phyloP scores from a whole-genome alignment of 2,797 vertebrate species.

The Ptychobarbus kaznakovi region DNA sequence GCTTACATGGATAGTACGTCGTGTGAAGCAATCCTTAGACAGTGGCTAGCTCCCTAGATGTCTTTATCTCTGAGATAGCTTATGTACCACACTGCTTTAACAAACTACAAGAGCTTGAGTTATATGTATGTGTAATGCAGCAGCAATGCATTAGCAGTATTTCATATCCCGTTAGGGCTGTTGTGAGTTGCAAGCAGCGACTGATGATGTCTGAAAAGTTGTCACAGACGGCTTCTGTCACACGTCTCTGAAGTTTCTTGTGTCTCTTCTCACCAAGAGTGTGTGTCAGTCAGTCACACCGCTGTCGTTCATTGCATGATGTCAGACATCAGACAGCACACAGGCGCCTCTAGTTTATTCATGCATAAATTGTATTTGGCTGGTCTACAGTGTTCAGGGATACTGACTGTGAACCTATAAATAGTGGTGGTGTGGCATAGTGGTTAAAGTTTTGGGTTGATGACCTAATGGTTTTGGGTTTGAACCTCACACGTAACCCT shows the following conservation, averaged over 20 bases:
- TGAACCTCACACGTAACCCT: not conserved
- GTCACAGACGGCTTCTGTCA: constrained; percentile 57
- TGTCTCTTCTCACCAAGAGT: constrained; percentile 26
- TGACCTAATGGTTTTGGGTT: constrained; percentile 12
- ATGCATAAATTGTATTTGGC: constrained; percentile 33
- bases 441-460: constrained; percentile 1
- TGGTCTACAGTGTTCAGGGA: not conserved
- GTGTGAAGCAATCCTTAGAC: not conserved
- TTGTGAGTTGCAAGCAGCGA: constrained; percentile 9
- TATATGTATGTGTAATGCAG: not conserved
- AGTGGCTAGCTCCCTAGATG: not conserved
- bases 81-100: not conserved
- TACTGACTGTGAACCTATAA: not conserved
- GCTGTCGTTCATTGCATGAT: not conserved
- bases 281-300: constrained; percentile 12
- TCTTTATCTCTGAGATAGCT: not conserved
- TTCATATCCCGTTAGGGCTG: not conserved
- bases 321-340: constrained; percentile 45
- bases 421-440: not conserved
- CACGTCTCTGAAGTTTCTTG: constrained; percentile 37
- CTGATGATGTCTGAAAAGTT: constrained; percentile 56
- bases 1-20: not conserved
- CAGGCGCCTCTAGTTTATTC: constrained; percentile 5
- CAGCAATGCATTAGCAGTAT: not conserved
- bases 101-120: not conserved